Evolutionary conservation across 1,140 invertebrate species (phyloP).

Genomic region (Cotesia glomerata): DNA sequence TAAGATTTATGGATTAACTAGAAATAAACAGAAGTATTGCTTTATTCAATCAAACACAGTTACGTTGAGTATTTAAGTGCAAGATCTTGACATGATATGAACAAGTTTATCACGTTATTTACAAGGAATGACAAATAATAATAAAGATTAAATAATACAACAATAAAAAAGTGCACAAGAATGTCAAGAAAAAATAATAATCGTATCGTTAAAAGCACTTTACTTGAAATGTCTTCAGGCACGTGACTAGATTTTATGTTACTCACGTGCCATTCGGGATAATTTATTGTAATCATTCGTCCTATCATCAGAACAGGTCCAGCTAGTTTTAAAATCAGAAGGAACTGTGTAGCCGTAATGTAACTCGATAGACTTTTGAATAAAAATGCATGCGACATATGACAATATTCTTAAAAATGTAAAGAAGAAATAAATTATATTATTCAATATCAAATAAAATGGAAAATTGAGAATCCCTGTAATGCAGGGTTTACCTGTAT

Average conservation of each 20-base stretch:
- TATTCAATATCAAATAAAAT: neutral
- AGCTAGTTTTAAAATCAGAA: neutral
- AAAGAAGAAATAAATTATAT: neutral
- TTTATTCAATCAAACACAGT: too few relatives aligned
- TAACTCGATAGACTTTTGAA: neutral
- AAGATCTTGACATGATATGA: neutral
- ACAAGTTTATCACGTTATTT: neutral
- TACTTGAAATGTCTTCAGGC: conserved; percentile 19
- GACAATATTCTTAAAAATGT: conserved; percentile 2
- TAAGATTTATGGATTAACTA: too few relatives aligned
- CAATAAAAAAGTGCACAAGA: neutral
- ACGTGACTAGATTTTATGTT: conserved; percentile 11
- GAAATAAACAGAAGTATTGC: too few relatives aligned
- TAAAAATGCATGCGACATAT: conserved; percentile 7
- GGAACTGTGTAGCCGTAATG: too few relatives aligned
- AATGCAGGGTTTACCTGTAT: conserved; percentile 47
- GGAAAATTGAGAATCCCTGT: conserved; percentile 54
- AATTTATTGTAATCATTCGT: neutral
- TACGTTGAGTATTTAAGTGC: too few relatives aligned
- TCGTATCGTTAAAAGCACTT: conserved; percentile 20
- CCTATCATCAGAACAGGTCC: neutral
- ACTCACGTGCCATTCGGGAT: conserved; percentile 6
- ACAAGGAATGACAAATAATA: neutral
- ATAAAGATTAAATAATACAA: neutral
- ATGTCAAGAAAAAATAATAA: conserved; percentile 6